phyloP scores from a whole-genome alignment of 1,140 invertebrate genomes.

The Aphidius ervi region DNA sequence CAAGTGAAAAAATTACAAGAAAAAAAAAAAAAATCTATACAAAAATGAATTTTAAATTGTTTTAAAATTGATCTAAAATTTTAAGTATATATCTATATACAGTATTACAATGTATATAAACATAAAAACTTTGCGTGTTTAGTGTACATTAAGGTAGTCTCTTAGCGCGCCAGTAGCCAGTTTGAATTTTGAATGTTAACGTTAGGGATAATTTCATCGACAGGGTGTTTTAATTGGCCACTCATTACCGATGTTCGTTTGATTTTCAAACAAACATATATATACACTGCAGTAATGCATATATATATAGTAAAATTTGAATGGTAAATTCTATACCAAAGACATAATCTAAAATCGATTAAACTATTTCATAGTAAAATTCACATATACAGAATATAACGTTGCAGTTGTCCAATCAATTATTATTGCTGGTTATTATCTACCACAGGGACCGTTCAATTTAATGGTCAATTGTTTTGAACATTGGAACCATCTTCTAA shows the following conservation, averaged over 20 bases:
- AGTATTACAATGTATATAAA: too few species aligned
- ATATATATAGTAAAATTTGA: too few species aligned
- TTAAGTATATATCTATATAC: too few species aligned
- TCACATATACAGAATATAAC: conserved; percentile 25
- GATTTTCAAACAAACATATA: conserved; percentile 35
- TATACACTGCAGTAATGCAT: conserved; percentile 9
- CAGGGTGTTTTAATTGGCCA: conserved; percentile 52
- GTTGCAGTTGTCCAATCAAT: conserved; percentile 32
- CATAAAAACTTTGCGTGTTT: conserved; percentile 40
- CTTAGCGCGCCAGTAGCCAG: conserved; percentile 39
- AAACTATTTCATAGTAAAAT: not conserved
- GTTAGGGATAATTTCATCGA: conserved; percentile 48
- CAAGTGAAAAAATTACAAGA: too few species aligned
- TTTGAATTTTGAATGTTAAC: conserved; percentile 51
- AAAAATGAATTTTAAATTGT: too few species aligned
- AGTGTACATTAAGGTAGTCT: conserved; percentile 41
- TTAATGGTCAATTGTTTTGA: conserved; percentile 52
- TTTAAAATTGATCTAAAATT: too few species aligned
- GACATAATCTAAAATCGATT: not conserved
- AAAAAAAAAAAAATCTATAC: too few species aligned
- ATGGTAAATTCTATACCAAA: too few species aligned
- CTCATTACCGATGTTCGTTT: conserved; percentile 54
- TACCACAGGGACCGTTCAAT: conserved; percentile 47
- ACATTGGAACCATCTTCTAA: conserved; percentile 40
- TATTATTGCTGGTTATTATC: conserved; percentile 52